Evolutionary conservation across 2,888 invertebrate species (phyloP).

Genomic region (Chymomyza procnemis): DNA sequence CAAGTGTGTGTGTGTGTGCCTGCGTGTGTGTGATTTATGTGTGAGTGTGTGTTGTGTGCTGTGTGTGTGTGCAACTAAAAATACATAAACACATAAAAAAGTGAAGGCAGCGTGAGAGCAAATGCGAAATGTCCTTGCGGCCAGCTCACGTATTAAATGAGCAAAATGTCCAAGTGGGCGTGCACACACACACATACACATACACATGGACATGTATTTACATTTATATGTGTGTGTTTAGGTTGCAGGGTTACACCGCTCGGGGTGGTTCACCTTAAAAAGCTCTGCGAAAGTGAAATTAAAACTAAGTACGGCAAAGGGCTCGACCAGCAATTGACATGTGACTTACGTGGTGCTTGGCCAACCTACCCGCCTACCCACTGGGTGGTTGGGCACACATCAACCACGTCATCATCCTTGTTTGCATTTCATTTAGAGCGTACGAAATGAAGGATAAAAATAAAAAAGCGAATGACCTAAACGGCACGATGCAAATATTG

Average conservation of each 20-base stretch:
- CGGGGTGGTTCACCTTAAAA: conserved; percentile 7
- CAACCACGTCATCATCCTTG: conserved; percentile 23
- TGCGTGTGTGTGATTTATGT: conserved; percentile 53
- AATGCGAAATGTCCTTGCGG: conserved; percentile 57
- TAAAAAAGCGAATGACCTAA: conserved; percentile 6
- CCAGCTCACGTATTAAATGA: conserved; percentile 59
- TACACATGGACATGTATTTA: background rate
- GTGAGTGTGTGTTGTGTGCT: too few species aligned
- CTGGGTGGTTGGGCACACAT: background rate
- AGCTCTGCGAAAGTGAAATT: conserved; percentile 60
- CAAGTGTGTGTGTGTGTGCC: conserved; percentile 3
- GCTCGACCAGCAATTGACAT: conserved; percentile 62
- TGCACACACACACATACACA: background rate
- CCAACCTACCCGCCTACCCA: background rate
- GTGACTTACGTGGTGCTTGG: background rate
- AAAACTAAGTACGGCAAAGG: conserved; percentile 56
- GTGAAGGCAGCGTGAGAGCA: conserved; percentile 13
- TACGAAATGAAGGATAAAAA: background rate
- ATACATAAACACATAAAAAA: conserved; percentile 65
- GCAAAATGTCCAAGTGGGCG: conserved; percentile 29
- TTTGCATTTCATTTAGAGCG: conserved; percentile 58
- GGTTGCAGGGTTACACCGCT: background rate
- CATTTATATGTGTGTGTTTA: background rate
- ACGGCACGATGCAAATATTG: background rate
- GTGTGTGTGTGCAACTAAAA: conserved; percentile 46